phyloP scores from a whole-genome alignment of 2,113 vertebrate genomes.

The Pollimyrus isidori region DNA sequence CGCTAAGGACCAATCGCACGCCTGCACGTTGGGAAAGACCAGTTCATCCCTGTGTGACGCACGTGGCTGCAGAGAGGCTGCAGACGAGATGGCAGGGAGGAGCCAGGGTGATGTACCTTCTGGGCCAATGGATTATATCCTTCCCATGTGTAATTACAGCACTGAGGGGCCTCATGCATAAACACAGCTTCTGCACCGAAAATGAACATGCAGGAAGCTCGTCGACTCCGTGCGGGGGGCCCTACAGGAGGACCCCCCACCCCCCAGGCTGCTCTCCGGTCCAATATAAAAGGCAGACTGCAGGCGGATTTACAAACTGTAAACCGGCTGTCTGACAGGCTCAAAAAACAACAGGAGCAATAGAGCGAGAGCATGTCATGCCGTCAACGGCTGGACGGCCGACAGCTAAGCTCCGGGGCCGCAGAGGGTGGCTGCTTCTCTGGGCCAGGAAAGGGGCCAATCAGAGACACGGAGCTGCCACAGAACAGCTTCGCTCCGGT shows the following conservation, averaged over 20 bases:
- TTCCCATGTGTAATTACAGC: constrained; percentile 73
- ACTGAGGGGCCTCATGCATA: constrained; percentile 67
- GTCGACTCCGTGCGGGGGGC: constrained; percentile 56
- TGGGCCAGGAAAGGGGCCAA: constrained; percentile 30
- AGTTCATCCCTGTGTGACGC: constrained; percentile 16
- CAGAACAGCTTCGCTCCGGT: constrained; percentile 49
- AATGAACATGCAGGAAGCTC: constrained; percentile 59
- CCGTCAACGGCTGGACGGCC: constrained; percentile 61
- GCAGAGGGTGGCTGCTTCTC: background rate
- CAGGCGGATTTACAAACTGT: constrained; percentile 90
- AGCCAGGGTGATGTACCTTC: constrained; percentile 36
- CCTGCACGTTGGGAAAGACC: background rate
- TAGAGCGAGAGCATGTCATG: constrained; percentile 53
- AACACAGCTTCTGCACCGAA: constrained; percentile 68
- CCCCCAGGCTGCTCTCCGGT: constrained; percentile 85
- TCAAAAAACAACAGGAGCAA: constrained; percentile 37
- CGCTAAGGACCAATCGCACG: background rate
- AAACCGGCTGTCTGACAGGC: constrained; percentile 80
- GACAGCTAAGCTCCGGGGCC: constrained; percentile 26
- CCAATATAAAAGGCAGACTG: constrained; percentile 82
- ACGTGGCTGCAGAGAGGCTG: constrained; percentile 28
- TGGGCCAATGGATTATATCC: constrained; percentile 45
- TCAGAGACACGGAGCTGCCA: constrained; percentile 48
- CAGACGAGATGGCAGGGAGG: constrained; percentile 52
- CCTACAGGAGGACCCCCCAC: constrained; percentile 53